Evolutionary conservation across 1,140 invertebrate species (phyloP).

Genomic region (Tyrophagus putrescentiae): DNA sequence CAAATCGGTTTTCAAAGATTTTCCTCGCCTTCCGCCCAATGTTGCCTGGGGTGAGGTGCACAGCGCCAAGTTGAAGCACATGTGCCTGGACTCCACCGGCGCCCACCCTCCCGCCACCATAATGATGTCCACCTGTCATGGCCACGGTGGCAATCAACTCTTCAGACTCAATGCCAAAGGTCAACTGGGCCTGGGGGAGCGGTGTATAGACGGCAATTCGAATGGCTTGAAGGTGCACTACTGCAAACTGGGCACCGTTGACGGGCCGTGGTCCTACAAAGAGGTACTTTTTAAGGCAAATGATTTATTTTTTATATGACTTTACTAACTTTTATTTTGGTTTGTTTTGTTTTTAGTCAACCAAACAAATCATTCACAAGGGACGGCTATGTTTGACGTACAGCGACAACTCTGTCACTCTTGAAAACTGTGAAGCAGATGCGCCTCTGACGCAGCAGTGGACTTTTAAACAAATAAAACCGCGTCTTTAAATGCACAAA

Average conservation of each 20-base stretch:
- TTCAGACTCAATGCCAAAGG: conserved; percentile 81
- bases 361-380: too few relatives aligned
- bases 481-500: too few relatives aligned
- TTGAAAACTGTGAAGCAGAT: too few relatives aligned
- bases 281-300: too few relatives aligned
- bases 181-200: conserved; percentile 83
- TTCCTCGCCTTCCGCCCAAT: conserved; percentile 85
- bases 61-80: not conserved
- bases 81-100: conserved; percentile 78
- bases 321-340: too few relatives aligned
- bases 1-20: conserved; percentile 83
- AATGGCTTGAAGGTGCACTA: conserved; percentile 71
- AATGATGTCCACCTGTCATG: conserved; percentile 70
- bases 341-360: too few relatives aligned
- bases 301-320: too few relatives aligned
- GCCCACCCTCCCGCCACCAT: conserved; percentile 64
- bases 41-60: conserved; percentile 77
- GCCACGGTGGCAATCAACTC: conserved; percentile 81
- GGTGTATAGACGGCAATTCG: conserved; percentile 75
- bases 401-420: too few relatives aligned
- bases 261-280: conserved; percentile 81
- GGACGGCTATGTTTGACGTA: too few relatives aligned
- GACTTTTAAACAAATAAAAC: too few relatives aligned
- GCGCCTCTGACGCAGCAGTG: too few relatives aligned
- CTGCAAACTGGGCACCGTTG: conserved; percentile 72